These are phyloP conservation scores for Nyctibius bracteatus DNA, from an alignment of 2,113 vertebrate species.

Conservation along the genomic window DNA sequence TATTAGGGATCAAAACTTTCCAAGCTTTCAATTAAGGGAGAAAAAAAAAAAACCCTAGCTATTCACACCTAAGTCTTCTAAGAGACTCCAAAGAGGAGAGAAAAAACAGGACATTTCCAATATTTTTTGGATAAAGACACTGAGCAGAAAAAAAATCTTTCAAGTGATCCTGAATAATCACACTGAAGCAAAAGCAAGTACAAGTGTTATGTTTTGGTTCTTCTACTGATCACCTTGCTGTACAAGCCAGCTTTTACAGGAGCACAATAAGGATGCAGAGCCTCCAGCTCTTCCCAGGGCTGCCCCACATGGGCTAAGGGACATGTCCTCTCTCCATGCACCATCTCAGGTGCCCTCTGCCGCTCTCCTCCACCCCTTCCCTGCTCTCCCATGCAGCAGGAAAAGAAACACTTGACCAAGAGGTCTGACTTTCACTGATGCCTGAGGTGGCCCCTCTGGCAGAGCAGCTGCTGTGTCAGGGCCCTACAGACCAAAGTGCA, in stretches of 20 bases:
- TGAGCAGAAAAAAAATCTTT: neutral
- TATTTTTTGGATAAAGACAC: neutral
- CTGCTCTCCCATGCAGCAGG: neutral
- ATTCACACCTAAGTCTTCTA: neutral
- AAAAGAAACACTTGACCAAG: neutral
- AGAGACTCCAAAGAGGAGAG: neutral
- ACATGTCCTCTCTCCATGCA: rapidly evolving
- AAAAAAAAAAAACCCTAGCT: neutral
- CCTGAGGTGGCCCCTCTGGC: neutral
- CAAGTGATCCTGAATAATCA: neutral
- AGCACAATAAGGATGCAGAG: neutral
- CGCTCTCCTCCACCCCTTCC: neutral
- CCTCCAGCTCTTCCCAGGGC: neutral
- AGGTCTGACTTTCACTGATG: neutral
- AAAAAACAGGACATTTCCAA: neutral
- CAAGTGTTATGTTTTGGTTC: neutral
- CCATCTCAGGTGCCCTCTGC: rapidly evolving
- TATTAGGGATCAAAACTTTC: neutral
- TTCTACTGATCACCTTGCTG: neutral
- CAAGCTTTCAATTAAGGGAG: neutral
- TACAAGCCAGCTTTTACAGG: neutral
- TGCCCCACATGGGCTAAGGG: neutral
- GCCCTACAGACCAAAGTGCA: neutral
- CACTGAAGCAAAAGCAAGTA: neutral
- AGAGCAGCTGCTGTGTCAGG: neutral